Evolutionary conservation across 2,888 invertebrate genomes (phyloP).

Genomic region (Ophioninae sp.): DNA sequence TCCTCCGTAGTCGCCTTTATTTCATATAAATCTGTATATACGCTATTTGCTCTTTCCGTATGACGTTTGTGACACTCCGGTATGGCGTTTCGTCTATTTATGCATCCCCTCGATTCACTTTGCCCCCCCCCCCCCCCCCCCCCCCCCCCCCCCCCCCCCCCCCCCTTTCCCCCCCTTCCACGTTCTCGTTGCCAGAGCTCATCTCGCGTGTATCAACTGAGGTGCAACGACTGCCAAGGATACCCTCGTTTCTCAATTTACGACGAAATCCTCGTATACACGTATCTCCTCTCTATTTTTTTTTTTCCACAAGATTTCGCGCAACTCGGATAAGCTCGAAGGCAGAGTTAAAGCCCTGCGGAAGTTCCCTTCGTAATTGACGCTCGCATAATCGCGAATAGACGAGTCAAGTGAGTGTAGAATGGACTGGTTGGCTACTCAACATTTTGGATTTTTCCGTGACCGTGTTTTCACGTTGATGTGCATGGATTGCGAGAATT

Average conservation of each 20-base stretch:
- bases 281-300: not conserved
- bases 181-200: not conserved
- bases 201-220: not conserved
- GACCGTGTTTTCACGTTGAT: not conserved
- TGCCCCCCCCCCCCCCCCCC: not conserved
- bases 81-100: conserved; percentile 21
- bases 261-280: conserved; percentile 20
- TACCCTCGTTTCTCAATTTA: conserved; percentile 54
- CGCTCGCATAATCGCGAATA: too few relatives aligned
- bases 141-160: not conserved
- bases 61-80: conserved; percentile 43
- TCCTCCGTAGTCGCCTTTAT: too few relatives aligned
- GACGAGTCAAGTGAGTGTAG: too few relatives aligned
- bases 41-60: conserved; percentile 22
- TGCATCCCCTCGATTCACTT: conserved; percentile 40
- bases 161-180: not conserved
- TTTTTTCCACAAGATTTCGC: too few relatives aligned
- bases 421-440: too few relatives aligned
- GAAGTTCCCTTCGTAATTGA: too few relatives aligned
- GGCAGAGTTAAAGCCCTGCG: too few relatives aligned
- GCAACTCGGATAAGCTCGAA: too few relatives aligned
- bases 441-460: conserved; percentile 10
- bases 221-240: conserved; percentile 24
- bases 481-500: too few relatives aligned
- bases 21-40: too few relatives aligned